Evolutionary conservation across 2,113 vertebrate genomes (phyloP).

Genomic region (Corythaeola cristata): DNA sequence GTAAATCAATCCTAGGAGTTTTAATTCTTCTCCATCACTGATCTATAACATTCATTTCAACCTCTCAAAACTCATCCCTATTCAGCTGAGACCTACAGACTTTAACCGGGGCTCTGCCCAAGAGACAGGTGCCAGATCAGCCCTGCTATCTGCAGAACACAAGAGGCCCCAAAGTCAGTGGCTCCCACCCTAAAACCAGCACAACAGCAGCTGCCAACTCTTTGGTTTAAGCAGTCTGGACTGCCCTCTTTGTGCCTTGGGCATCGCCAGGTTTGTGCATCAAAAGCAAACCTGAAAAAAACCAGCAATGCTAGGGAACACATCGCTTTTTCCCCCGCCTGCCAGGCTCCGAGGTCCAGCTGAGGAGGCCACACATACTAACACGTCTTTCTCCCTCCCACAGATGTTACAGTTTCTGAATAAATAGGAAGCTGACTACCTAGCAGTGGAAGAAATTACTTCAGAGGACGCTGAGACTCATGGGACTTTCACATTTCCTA

Average conservation of each 20-base stretch:
- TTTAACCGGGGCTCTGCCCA: not conserved
- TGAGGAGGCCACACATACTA: not conserved
- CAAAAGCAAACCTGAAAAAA: not conserved
- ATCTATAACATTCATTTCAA: not conserved
- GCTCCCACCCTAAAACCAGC: not conserved
- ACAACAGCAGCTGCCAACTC: not conserved
- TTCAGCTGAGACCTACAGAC: not conserved
- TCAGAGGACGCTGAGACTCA: not conserved
- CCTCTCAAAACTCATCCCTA: not conserved
- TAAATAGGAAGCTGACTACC: constrained; percentile 34
- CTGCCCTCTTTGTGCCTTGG: not conserved
- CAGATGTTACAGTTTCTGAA: not conserved
- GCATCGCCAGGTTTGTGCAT: not conserved
- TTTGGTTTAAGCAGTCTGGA: not conserved
- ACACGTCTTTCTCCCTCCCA: not conserved
- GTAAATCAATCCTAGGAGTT: not conserved
- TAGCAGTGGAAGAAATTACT: constrained; percentile 31
- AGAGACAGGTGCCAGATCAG: not conserved
- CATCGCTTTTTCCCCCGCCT: fast-evolving
- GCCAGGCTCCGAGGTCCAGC: not conserved
- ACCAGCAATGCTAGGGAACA: not conserved
- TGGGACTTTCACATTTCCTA: not conserved
- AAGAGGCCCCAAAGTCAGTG: not conserved
- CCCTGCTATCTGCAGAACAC: not conserved
- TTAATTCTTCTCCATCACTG: not conserved